Percentiles rank a stretch among this genome's conserved stretches.
These are phyloP conservation scores for Burhinus bistriatus DNA, from an alignment of 2,113 vertebrate species.

Conservation along the genomic window DNA sequence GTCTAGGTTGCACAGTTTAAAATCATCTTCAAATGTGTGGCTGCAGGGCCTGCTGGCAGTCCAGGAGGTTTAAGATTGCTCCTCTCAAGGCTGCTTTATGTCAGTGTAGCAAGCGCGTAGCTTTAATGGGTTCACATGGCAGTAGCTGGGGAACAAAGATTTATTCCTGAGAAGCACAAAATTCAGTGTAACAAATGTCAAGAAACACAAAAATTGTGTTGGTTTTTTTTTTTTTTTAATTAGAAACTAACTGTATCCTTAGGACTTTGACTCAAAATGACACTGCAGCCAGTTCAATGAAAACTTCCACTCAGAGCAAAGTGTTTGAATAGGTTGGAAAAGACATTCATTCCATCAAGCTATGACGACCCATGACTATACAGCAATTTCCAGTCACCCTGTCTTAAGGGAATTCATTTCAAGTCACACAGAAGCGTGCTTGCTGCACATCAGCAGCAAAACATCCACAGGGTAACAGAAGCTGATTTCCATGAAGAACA, in stretches of 20 bases:
- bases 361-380: neutral
- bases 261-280: neutral
- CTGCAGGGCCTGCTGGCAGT: neutral
- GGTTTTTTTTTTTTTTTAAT: neutral
- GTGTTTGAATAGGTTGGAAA: neutral
- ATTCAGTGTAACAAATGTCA: neutral
- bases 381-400: neutral
- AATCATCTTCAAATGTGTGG: neutral
- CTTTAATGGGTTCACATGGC: neutral
- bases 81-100: neutral
- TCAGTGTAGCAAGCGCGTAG: accelerated
- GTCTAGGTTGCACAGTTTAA: neutral
- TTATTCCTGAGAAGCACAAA: neutral
- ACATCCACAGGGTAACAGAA: neutral
- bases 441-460: neutral
- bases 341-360: neutral
- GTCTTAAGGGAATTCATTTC: neutral
- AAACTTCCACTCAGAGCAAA: neutral
- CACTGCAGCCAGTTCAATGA: neutral
- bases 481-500: neutral
- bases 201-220: neutral
- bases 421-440: neutral
- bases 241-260: neutral
- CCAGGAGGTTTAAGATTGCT: neutral
- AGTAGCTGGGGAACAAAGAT: neutral